Evolutionary conservation across 2,888 invertebrate species (phyloP).

Genomic region (Pilophorus perplexus): DNA sequence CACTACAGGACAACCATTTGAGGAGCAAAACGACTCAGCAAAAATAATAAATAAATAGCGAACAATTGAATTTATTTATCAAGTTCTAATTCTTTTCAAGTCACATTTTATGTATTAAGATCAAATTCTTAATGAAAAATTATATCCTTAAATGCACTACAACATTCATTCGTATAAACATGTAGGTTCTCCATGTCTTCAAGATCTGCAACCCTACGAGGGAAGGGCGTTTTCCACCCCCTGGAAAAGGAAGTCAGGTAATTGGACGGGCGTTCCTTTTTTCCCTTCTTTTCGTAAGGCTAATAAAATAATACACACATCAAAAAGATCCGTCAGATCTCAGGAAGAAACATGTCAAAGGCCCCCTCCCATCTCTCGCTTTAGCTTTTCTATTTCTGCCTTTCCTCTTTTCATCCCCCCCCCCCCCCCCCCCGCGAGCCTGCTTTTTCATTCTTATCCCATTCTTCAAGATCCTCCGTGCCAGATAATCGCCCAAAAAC

Average conservation of each 20-base stretch:
- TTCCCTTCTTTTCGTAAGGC: conserved; percentile 16
- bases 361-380: conserved; percentile 1
- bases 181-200: no score
- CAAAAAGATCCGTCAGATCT: conserved; percentile 39
- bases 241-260: conserved; percentile 19
- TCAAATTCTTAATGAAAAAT: no score
- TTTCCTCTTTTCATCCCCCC: conserved; percentile 3
- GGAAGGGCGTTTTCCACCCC: conserved; percentile 2
- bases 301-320: conserved; percentile 43
- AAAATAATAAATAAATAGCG: no score
- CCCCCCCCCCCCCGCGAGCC: no score
- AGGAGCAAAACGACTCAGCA: background rate
- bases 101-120: no score
- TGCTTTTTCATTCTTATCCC: conserved; percentile 1
- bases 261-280: conserved; percentile 34
- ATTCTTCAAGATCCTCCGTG: conserved; percentile 7
- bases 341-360: conserved; percentile 33
- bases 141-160: no score
- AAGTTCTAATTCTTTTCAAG: no score
- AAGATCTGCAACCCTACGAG: no score
- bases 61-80: no score
- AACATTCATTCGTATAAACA: no score
- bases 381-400: background rate
- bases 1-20: no score
- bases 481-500: conserved; percentile 23